These are phyloP conservation scores for Falcunculus frontatus DNA, from an alignment of 2,113 vertebrate species.

Conservation along the genomic window DNA sequence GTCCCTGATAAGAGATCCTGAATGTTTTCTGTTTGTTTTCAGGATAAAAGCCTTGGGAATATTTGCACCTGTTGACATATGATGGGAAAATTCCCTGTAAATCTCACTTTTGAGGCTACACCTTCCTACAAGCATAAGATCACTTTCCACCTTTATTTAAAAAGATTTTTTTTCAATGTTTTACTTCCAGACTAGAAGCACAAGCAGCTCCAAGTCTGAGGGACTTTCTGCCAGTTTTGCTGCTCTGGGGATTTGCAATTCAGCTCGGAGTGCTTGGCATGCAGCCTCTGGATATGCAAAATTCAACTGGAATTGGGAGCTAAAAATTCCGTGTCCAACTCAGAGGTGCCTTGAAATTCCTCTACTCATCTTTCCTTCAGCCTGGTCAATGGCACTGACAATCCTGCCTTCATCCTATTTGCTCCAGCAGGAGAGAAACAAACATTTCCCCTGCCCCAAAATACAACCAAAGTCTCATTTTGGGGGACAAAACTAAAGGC, in stretches of 20 bases:
- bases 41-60: neutral
- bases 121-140: neutral
- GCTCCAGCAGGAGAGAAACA: neutral
- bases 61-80: neutral
- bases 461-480: neutral
- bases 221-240: neutral
- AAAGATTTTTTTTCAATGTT: neutral
- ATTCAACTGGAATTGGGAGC: neutral
- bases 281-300: neutral
- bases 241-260: slow-evolving; percentile 11
- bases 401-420: neutral
- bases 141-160: neutral
- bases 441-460: neutral
- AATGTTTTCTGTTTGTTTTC: neutral
- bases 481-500: neutral
- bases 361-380: neutral
- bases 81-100: neutral
- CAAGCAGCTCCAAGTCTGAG: neutral
- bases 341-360: neutral
- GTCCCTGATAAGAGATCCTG: neutral
- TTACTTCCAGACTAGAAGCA: neutral
- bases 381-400: neutral
- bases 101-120: neutral
- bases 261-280: neutral
- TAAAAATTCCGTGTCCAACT: neutral